These are phyloP conservation scores for Cheilosia vernalis DNA, from an alignment of 2,888 invertebrate genomes.

Conservation along the genomic window DNA sequence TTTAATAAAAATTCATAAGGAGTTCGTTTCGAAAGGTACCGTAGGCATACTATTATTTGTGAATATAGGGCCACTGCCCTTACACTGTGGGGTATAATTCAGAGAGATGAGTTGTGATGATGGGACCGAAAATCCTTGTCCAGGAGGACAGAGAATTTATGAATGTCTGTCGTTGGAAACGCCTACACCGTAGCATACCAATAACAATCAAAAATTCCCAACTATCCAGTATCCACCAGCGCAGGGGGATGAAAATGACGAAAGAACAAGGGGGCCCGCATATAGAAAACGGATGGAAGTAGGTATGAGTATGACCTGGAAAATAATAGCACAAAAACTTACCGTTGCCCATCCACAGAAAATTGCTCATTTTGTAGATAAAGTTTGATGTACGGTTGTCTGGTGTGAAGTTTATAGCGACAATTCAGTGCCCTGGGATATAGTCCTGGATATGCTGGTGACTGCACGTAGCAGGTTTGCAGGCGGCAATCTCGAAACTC, in stretches of 20 bases:
- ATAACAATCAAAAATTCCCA: slow-evolving; percentile 1
- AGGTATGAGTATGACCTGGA: slow-evolving; percentile 11
- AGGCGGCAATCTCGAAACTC: slow-evolving; percentile 94
- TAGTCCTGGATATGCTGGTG: slow-evolving; percentile 95
- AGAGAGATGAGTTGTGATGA: neutral
- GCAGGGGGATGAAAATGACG: slow-evolving; percentile 2
- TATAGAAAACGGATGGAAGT: neutral
- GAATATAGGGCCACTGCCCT: neutral
- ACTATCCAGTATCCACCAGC: neutral
- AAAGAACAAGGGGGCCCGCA: neutral
- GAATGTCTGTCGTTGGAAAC: neutral
- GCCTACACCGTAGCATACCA: slow-evolving; percentile 5
- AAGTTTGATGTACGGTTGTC: slow-evolving; percentile 94
- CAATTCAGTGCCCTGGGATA: slow-evolving; percentile 96
- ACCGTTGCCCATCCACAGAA: slow-evolving; percentile 94
- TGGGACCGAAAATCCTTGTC: neutral
- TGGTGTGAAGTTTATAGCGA: slow-evolving; percentile 94
- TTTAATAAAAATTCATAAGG: slow-evolving; percentile 26
- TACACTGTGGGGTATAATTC: neutral
- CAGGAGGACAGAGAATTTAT: neutral
- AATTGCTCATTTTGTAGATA: slow-evolving; percentile 97
- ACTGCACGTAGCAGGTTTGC: slow-evolving; percentile 96
- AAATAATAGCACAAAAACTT: slow-evolving; percentile 73
- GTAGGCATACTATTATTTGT: neutral
- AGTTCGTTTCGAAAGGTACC: slow-evolving; percentile 4